Percentiles rank a stretch among this genome's conserved stretches.
phyloP scores from a whole-genome alignment of 1,140 invertebrate species.

The Thrips palmi region DNA sequence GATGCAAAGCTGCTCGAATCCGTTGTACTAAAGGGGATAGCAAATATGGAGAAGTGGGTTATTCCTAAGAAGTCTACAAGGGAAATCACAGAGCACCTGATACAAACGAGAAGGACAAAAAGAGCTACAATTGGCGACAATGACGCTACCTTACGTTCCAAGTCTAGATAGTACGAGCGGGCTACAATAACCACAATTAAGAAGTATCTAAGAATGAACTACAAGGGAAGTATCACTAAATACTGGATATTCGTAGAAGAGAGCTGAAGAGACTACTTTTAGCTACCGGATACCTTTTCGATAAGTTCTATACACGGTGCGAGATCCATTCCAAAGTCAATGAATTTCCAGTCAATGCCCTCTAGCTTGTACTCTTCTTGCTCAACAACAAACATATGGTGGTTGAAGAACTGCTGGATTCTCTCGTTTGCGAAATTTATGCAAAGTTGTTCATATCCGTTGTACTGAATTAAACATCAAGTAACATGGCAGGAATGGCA shows the following conservation, averaged over 20 bases:
- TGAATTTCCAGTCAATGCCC: constrained; percentile 87
- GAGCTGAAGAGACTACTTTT: not conserved
- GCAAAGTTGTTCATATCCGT: constrained; percentile 96
- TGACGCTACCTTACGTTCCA: no score
- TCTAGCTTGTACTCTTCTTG: constrained; percentile 93
- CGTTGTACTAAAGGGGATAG: constrained; percentile 58
- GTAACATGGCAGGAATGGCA: no score
- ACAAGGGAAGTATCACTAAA: no score
- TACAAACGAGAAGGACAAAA: no score
- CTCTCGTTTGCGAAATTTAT: constrained; percentile 99
- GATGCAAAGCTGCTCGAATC: constrained; percentile 97
- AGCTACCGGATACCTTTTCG: no score
- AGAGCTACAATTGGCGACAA: no score
- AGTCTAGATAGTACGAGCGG: no score
- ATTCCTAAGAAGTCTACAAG: no score
- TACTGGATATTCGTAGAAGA: not conserved
- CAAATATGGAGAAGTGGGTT: no score
- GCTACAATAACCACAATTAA: no score
- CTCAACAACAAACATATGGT: constrained; percentile 95
- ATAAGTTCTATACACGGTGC: constrained; percentile 91
- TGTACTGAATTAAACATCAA: constrained; percentile 61
- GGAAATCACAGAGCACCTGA: no score
- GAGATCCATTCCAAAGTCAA: constrained; percentile 96
- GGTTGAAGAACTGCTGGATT: constrained; percentile 95
- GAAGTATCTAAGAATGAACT: no score